Conservation (phyloP, 2,113 vertebrate genomes). For the Chrysochloris asiatica region DNA sequence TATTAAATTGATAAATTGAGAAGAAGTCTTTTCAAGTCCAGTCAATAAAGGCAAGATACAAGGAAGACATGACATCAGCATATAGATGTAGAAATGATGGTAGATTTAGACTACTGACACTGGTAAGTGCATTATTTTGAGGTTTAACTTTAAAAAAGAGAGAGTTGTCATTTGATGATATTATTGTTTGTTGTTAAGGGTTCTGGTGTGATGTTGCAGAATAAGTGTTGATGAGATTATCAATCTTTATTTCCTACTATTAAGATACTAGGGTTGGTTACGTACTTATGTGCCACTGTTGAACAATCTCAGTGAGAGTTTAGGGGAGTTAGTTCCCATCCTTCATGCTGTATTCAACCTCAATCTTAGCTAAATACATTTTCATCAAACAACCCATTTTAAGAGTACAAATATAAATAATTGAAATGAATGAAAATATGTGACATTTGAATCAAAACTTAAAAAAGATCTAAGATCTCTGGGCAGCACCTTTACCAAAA, state of each 20-base stretch:
- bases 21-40: background rate
- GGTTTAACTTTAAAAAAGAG: background rate
- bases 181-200: too few species aligned
- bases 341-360: background rate
- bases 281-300: background rate
- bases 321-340: background rate
- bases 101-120: background rate
- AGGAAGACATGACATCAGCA: background rate
- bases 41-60: background rate
- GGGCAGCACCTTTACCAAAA: background rate
- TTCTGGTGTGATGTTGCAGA: too few species aligned
- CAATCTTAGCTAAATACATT: background rate
- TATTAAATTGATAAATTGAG: too few species aligned
- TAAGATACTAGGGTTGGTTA: background rate
- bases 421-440: background rate
- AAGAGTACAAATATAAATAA: background rate
- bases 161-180: too few species aligned
- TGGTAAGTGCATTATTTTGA: background rate
- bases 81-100: background rate
- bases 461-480: background rate
- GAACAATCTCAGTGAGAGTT: background rate
- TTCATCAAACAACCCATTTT: constrained; percentile 24
- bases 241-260: background rate
- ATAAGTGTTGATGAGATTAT: background rate
- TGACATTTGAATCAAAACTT: background rate